Evolutionary conservation across 2,797 vertebrate genomes (phyloP), one percentile per base, ranked within the genome.

Genomic region (Siniperca undulata): DNA sequence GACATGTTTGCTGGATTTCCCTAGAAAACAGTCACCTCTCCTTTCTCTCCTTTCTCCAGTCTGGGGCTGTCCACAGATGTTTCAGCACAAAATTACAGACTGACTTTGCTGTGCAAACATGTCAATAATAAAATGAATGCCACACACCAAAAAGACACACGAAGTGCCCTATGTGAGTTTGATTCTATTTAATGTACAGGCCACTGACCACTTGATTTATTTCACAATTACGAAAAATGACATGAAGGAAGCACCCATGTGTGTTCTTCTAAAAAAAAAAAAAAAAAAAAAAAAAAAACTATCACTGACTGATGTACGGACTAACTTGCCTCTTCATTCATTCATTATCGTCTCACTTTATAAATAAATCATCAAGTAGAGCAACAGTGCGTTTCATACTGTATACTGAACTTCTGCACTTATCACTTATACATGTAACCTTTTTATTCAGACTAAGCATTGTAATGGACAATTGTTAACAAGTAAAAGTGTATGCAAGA

Each of bases 1-100:
- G 80, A 74, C 30, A 71, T 64, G 58, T 85, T 86, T 78, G 30
- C 36, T 76, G 59, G 55, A 81, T 70, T 86, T 89, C 64, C 53
- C 83, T 67, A 2, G 34, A 75, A 89, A 82, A 85, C 56, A 71
- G 58, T 84, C 64, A 75, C 66, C 24, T 30, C 30, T 30, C 30
- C 30, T 30, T 30, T 30, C 70, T 82, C 65, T 68, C n/a, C 8
- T 81, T 34, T 66, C 59, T 70, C 2, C 53, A 46, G 40, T 66
- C 5, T 82, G 66, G 22, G 34, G 34, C 36, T 77, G 74, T 61
- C n/a, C 67, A 52, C 10, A 9, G 30, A 74, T 34, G 50, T 65
- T 73, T 61, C 55, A 66, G 48, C 40, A 73, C 20, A 61, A 55
- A 14, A 70, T 40, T 53, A 62, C 36, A 74, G 27, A 27, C 10